Evolutionary conservation across 2,797 vertebrate species (phyloP).

Genomic region (Dermochelys coriacea): DNA sequence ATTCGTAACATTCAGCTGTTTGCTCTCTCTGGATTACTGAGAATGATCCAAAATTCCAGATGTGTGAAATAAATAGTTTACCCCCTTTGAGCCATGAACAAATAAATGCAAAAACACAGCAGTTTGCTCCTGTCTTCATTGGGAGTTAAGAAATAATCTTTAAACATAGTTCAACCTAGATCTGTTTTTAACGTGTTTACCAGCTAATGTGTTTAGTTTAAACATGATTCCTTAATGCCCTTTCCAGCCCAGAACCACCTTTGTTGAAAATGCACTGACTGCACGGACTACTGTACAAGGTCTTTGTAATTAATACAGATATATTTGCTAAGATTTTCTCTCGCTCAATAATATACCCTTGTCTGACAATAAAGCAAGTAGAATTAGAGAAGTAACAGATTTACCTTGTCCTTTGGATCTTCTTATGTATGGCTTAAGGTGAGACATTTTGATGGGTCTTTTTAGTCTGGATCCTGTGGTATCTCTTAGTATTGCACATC

Average conservation of each 20-base stretch:
- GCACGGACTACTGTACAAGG: not conserved
- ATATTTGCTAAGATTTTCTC: not conserved
- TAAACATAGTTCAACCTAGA: not conserved
- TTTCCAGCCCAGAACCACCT: not conserved
- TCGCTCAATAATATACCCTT: not conserved
- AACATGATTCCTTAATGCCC: not conserved
- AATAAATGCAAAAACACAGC: not conserved
- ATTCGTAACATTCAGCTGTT: not conserved
- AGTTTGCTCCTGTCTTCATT: not conserved
- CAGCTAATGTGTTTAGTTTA: not conserved
- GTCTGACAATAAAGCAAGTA: not conserved
- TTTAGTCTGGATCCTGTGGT: conserved; percentile 74
- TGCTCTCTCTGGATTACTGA: not conserved
- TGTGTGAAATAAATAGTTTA: not conserved
- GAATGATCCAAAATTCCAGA: not conserved
- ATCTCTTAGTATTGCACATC: conserved; percentile 79
- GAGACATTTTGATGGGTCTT: conserved; percentile 82
- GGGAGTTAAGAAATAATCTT: not conserved
- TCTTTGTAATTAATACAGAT: not conserved
- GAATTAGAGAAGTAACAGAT: not conserved
- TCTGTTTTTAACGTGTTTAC: not conserved
- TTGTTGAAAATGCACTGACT: not conserved
- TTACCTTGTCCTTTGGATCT: conserved; percentile 72
- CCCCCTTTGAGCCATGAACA: not conserved
- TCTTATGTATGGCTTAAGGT: conserved; percentile 79